Evolutionary conservation across 2,113 vertebrate species (phyloP).

Genomic region (Erpornis zantholeuca): DNA sequence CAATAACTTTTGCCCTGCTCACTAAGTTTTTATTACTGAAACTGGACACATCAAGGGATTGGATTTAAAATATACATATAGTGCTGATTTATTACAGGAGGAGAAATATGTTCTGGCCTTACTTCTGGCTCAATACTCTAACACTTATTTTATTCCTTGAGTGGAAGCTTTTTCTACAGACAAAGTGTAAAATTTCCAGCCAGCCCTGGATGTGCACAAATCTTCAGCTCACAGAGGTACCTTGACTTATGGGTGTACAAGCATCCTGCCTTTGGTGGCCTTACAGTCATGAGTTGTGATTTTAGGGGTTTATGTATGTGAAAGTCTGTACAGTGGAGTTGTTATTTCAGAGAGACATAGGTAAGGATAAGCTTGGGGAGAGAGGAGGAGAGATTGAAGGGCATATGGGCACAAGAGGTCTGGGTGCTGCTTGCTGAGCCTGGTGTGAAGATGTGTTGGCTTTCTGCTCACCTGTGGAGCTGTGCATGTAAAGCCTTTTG

Average conservation of each 20-base stretch:
- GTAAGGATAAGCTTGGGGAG: not conserved
- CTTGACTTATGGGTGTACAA: not conserved
- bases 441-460: not conserved
- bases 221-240: not conserved
- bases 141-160: conserved; percentile 4
- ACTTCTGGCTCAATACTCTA: conserved; percentile 40
- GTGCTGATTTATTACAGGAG: conserved; percentile 25
- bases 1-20: not conserved
- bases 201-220: not conserved
- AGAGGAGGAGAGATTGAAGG: not conserved
- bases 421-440: not conserved
- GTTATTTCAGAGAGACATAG: not conserved
- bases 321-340: not conserved
- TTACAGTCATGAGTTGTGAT: not conserved
- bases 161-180: not conserved
- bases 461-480: not conserved
- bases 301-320: not conserved
- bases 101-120: conserved; percentile 36
- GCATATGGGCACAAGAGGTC: not conserved
- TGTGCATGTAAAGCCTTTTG: not conserved
- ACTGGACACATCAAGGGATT: conserved; percentile 44
- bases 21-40: conserved; percentile 47
- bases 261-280: not conserved
- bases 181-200: not conserved
- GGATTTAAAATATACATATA: conserved; percentile 41